These are phyloP conservation scores for Steinernema hermaphroditum DNA, from an alignment of 2,888 invertebrate species.

Conservation along the genomic window DNA sequence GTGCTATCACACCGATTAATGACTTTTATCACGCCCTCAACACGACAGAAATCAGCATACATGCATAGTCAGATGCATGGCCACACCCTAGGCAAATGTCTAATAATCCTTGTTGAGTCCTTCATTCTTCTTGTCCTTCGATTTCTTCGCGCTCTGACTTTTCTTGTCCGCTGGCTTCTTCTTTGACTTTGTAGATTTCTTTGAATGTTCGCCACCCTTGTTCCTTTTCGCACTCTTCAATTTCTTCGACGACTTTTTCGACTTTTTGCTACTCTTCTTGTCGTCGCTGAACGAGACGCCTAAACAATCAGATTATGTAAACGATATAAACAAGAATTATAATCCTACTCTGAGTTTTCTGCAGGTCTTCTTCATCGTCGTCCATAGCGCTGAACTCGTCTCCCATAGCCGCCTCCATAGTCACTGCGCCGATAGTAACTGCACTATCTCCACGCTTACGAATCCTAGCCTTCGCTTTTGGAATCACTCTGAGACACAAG, in stretches of 20 bases:
- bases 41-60: no score
- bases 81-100: background rate
- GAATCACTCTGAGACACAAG: conserved; percentile 1
- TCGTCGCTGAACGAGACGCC: background rate
- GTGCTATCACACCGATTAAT: no score
- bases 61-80: no score
- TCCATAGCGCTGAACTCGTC: background rate
- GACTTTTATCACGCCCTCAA: no score
- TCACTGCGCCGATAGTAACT: background rate
- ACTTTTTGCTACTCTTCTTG: background rate
- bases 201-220: background rate
- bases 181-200: background rate
- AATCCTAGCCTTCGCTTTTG: background rate
- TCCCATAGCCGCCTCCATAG: background rate
- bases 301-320: background rate
- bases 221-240: background rate
- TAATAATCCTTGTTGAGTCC: conserved; percentile 12
- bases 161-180: conserved; percentile 8
- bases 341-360: background rate
- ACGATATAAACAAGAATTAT: background rate
- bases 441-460: conserved; percentile 8
- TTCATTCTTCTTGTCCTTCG: conserved; percentile 9
- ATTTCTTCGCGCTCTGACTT: no score
- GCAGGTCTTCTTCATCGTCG: background rate
- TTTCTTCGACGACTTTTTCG: background rate